Evolutionary conservation across 2,888 invertebrate species (phyloP).

Genomic region (Hirtodrosophila trivittata): DNA sequence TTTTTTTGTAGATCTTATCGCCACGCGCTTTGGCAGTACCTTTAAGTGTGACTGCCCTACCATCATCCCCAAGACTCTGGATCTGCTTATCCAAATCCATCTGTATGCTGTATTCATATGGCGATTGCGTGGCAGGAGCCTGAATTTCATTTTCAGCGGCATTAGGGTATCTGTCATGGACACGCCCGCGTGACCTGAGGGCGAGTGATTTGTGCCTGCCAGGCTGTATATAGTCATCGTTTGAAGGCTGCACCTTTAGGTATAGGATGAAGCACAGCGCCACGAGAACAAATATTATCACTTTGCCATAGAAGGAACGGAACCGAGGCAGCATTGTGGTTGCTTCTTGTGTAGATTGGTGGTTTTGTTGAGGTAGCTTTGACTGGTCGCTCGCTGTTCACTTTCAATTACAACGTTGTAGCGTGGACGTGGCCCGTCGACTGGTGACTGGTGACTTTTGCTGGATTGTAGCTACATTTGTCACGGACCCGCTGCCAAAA

Average conservation of each 20-base stretch:
- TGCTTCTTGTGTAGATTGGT: constrained; percentile 14
- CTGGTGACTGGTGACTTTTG: constrained; percentile 1
- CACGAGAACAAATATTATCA: constrained; percentile 81
- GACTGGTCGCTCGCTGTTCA: constrained; percentile 15
- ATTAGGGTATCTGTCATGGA: constrained; percentile 33
- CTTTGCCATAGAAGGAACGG: constrained; percentile 83
- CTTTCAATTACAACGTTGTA: constrained; percentile 49
- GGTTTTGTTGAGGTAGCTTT: constrained; percentile 50
- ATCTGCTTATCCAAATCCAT: constrained; percentile 88
- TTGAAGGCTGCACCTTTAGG: constrained; percentile 75
- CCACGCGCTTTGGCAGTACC: constrained; percentile 88
- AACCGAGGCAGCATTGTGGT: constrained; percentile 82
- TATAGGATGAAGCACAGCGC: constrained; percentile 81
- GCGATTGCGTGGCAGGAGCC: constrained; percentile 50
- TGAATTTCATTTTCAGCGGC: constrained; percentile 68
- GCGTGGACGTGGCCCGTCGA: constrained; percentile 48
- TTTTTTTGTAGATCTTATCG: constrained; percentile 90
- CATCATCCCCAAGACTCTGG: constrained; percentile 89
- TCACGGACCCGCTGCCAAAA: constrained; percentile 23
- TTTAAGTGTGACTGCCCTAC: constrained; percentile 87
- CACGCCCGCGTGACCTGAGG: constrained; percentile 32
- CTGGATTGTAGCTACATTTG: constrained; percentile 35
- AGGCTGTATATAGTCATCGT: constrained; percentile 38
- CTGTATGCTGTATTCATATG: constrained; percentile 84
- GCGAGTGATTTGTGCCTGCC: constrained; percentile 23